Conservation (phyloP, 2,888 invertebrate species). For the Spicauda simplicius region DNA sequence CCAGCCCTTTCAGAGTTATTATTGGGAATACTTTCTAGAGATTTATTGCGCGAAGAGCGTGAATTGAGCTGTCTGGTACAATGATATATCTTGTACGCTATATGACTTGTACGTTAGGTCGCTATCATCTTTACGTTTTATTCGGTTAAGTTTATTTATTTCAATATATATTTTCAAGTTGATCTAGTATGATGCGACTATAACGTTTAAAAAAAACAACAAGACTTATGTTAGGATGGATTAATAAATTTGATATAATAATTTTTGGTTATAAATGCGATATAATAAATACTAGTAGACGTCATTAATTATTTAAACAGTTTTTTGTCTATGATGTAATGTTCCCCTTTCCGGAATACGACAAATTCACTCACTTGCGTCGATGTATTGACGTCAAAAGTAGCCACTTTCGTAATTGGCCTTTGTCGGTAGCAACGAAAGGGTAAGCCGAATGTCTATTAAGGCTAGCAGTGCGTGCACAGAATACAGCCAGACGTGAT, state of each 20-base stretch:
- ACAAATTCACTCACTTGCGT: too few species aligned
- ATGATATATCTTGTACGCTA: constrained; percentile 27
- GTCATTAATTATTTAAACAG: too few species aligned
- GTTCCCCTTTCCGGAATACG: too few species aligned
- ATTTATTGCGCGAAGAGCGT: constrained; percentile 32
- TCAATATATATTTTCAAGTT: too few species aligned
- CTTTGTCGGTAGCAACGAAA: neutral
- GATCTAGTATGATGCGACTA: too few species aligned
- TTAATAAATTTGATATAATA: too few species aligned
- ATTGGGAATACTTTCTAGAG: constrained; percentile 31
- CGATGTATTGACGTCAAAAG: neutral
- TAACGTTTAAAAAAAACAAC: too few species aligned
- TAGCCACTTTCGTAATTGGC: constrained; percentile 5
- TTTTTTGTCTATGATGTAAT: too few species aligned
- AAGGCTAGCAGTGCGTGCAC: constrained; percentile 20
- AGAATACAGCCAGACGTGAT: constrained; percentile 14
- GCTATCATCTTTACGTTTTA: constrained; percentile 3
- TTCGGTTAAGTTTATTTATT: neutral
- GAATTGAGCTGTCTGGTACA: constrained; percentile 34
- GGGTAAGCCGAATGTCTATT: constrained; percentile 13
- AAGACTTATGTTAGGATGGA: too few species aligned
- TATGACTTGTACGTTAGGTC: constrained; percentile 23
- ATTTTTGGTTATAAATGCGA: too few species aligned
- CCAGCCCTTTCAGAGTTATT: constrained; percentile 25
- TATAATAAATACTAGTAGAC: too few species aligned